Base-by-base conservation (phyloP, 2,888 invertebrate genomes). In the Chrysomela aeneicollis region DNA sequence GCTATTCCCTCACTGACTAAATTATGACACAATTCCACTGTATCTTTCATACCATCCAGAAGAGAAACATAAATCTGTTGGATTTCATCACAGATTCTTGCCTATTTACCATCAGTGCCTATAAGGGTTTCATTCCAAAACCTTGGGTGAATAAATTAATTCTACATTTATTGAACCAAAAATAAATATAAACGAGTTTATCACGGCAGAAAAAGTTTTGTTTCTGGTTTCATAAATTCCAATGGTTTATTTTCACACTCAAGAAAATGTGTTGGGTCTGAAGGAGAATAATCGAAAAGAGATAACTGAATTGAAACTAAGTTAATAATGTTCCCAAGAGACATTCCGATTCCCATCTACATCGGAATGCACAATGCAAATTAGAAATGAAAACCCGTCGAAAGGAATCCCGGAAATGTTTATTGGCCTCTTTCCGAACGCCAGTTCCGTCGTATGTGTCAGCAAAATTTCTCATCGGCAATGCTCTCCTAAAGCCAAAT, bases 391-490 rank as follows among this genome's bases (percentile, higher is more conserved):
- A 57, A 46, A 57, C 21, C 42, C 30, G 1, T 32, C 50, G 51
- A 5, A 8, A 51, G 15, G 26, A 21, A 26, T 21, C 15, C 51
- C 51, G 17, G 22, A 22, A 59, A 59, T 15, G 60, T 60, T 50
- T 60, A 60, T 60, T 60, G 52, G 30, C 51, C 35, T 17, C 32
- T 21, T 17, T 37, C 17, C 17, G 2, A 50, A 50, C 22, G 52
- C 18, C 47, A 30, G 15, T 22, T 26, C 57, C 15, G 21, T 46
- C 52, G 35, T 52, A 35, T 51, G 30, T 52, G 60, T 60, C 60
- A 60, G 60, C 52, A 46, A 19, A 51, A 26, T 51, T 52, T 52
- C 52, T 60, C 52, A 26, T 52, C n/a, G 35, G 22, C 32, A 35
- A 18, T 18, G 42, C 37, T 6, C 12, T 52, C 21, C 19, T 30